Percentiles rank a stretch among this genome's conserved stretches.
These are phyloP conservation scores for Pteronura brasiliensis DNA, from an alignment of 2,113 vertebrate genomes.

Conservation along the genomic window DNA sequence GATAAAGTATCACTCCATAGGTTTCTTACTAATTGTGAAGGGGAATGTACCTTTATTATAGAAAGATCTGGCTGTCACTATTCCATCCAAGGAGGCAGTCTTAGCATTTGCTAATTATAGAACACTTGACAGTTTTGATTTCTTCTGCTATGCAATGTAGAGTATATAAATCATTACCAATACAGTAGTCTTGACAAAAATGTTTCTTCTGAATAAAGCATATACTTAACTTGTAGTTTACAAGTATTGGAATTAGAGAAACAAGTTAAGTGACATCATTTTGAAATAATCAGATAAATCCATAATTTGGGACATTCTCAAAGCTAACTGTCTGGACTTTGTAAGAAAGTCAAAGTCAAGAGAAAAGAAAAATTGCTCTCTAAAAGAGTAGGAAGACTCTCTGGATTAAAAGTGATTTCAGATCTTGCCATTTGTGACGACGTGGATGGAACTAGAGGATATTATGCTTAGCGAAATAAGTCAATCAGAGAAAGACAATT, in stretches of 20 bases:
- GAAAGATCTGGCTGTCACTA: background rate
- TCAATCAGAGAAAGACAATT: no score
- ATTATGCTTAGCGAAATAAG: no score
- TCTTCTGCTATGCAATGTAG: background rate
- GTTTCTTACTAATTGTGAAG: background rate
- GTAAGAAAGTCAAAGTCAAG: background rate
- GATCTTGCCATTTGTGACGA: background rate
- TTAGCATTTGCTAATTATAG: background rate
- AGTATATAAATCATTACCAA: background rate
- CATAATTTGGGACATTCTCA: background rate
- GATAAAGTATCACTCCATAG: background rate
- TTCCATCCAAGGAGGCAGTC: background rate
- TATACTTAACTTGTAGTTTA: background rate
- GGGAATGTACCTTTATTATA: background rate
- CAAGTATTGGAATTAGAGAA: background rate
- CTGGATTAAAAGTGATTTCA: background rate
- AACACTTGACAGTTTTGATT: background rate
- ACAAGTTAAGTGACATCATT: background rate
- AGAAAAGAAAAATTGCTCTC: background rate
- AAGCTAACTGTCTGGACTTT: background rate
- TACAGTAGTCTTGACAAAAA: background rate
- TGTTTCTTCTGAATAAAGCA: background rate
- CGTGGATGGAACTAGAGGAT: no score
- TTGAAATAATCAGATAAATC: background rate
- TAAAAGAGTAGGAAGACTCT: background rate